Evolutionary conservation across 2,113 vertebrate species (phyloP).

Genomic region (Dicaeum eximium): DNA sequence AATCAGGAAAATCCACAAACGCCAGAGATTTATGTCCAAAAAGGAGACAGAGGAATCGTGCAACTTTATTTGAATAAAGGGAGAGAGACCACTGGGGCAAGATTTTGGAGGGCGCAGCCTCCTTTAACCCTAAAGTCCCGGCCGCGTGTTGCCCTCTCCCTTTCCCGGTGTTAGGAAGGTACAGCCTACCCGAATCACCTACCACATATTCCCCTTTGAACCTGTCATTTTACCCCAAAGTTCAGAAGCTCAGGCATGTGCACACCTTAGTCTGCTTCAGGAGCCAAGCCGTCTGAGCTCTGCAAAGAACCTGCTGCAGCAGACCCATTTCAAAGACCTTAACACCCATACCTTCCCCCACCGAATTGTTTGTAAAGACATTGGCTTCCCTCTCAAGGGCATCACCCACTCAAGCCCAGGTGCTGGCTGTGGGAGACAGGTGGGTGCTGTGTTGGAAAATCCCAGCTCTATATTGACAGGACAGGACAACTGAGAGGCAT

Average conservation of each 20-base stretch:
- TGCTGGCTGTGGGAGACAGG: background rate
- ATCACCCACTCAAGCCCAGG: too few species aligned
- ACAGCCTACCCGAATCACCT: accelerated
- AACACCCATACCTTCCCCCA: background rate
- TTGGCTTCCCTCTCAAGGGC: background rate
- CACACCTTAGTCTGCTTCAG: too few species aligned
- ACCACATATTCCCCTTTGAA: background rate
- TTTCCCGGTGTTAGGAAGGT: too few species aligned
- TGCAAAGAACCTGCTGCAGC: background rate
- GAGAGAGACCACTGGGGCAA: background rate
- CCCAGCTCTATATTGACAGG: background rate
- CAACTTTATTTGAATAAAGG: background rate
- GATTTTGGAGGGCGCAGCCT: accelerated
- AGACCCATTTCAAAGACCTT: background rate
- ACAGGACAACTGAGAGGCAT: background rate
- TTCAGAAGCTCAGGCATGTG: background rate
- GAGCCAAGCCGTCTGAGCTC: background rate
- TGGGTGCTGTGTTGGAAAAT: background rate
- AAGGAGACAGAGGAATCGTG: background rate
- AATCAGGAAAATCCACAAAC: background rate
- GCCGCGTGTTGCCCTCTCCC: accelerated
- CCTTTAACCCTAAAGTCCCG: background rate
- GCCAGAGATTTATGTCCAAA: background rate
- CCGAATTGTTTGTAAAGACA: background rate
- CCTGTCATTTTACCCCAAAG: background rate